Evolutionary conservation across 2,113 vertebrate genomes (phyloP).

Genomic region (Ellobius talpinus): DNA sequence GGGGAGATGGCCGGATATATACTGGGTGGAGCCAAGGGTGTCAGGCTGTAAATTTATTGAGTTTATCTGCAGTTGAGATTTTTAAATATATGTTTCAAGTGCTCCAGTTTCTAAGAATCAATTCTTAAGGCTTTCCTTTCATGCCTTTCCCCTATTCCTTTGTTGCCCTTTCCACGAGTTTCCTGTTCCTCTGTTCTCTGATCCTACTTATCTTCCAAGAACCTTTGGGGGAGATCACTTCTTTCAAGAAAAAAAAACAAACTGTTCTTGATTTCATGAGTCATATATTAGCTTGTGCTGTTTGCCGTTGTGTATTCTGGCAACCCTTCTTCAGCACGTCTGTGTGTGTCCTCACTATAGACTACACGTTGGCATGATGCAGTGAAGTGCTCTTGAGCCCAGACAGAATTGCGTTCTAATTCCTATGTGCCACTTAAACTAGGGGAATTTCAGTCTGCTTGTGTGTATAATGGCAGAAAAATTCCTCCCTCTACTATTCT

Average conservation of each 20-base stretch:
- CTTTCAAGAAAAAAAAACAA: not conserved
- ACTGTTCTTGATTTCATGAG: not conserved
- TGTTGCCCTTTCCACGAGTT: not conserved
- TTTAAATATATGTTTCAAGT: not conserved
- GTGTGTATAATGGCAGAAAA: slow-evolving; percentile 4
- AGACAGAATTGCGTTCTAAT: not conserved
- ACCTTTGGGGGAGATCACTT: not conserved
- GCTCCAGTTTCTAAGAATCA: not conserved
- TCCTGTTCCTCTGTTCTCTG: not conserved
- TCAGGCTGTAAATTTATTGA: not conserved
- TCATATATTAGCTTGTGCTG: not conserved
- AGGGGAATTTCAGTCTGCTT: not conserved
- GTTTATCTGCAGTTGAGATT: not conserved
- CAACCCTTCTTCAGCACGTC: too few species aligned
- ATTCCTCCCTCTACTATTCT: not conserved
- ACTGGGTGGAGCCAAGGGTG: rapidly evolving
- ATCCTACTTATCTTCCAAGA: not conserved
- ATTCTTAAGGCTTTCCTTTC: slow-evolving; percentile 7
- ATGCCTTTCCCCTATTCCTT: not conserved
- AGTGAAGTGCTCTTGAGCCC: not conserved
- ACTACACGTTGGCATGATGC: not conserved
- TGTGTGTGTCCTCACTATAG: not conserved
- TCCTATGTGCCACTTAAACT: not conserved
- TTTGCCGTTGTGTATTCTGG: not conserved
- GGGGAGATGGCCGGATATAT: not conserved